Evolutionary conservation across 2,797 vertebrate species (phyloP), one percentile per base, ranked within the genome.

Genomic region (Orestias chungarensis): DNA sequence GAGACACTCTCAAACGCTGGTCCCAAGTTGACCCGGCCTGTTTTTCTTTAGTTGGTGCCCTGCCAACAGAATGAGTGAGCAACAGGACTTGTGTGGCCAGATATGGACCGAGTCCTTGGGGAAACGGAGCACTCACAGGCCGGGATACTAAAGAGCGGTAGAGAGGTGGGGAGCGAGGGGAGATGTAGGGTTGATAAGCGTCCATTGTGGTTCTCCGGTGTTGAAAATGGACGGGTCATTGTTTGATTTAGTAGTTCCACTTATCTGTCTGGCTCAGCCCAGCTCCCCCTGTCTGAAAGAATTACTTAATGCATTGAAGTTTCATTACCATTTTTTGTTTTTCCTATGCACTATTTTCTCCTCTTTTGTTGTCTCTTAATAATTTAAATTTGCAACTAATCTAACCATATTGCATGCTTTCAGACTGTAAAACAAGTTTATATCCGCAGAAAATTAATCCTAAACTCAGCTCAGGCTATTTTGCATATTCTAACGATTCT

Each of bases 181-280:
- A 52, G 71, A 50, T 46, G 61, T 64, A 73, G 72, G 65, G 75
- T 70, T 87, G 86, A 90, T 91, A 86, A 87, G 81, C 76, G 50
- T 54, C 79, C 81, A 86, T 89, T 92, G 90, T 87, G 86, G 86
- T 77, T 81, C 84, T 89, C 80, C 89, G 87, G 85, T 80, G 85
- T 93, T 92, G 90, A 86, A 93, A 92, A 91, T 92, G 92, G 91
- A 92, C 88, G 83, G 75, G 66, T 78, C 89, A 91, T 93, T 93
- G 90, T 94, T 87, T 89, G 85, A 82, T 88, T 90, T 91, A 86
- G 86, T 92, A 87, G 81, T 87, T 84, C 82, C 76, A 84, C 87
- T 91, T 92, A 89, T 94, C 92, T 91, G 89, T 92, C 91, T 93
- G 88, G 75, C 70, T 73, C 73, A 52, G 46, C 86, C 85, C 71